A percentile compares a stretch with the other conserved stretches of the same genome.
Conservation (phyloP, 2,888 invertebrate species). For the Alsophila aescularia region DNA sequence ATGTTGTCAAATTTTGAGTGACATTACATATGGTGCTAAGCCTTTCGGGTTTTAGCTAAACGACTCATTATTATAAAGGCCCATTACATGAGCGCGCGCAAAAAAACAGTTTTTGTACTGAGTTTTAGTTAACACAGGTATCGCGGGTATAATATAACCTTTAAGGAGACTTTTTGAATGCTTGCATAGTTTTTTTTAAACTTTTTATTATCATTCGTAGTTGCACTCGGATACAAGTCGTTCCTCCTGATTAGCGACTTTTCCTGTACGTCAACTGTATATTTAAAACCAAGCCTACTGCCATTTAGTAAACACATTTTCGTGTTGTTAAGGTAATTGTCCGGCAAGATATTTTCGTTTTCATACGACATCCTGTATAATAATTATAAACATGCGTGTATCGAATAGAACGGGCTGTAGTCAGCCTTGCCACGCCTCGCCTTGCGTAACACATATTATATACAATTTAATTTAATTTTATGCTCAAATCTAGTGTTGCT, state of each 20-base stretch:
- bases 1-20: too few species aligned
- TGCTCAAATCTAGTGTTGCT: conserved; percentile 25
- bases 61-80: too few species aligned
- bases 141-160: too few species aligned
- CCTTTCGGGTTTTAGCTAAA: too few species aligned
- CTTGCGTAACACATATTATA: conserved; percentile 36
- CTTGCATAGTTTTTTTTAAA: too few species aligned
- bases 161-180: too few species aligned
- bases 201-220: too few species aligned
- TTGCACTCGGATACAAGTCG: too few species aligned
- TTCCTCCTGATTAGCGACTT: neutral
- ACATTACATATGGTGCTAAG: too few species aligned
- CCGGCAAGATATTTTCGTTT: conserved; percentile 16
- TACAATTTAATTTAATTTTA: conserved; percentile 28
- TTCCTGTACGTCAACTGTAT: conserved; percentile 8
- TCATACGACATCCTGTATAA: conserved; percentile 13
- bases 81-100: too few species aligned
- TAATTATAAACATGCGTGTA: conserved; percentile 3
- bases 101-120: too few species aligned
- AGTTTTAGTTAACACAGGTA: too few species aligned
- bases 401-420: conserved; percentile 34
- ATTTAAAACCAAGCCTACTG: conserved; percentile 10
- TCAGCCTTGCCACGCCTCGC: conserved; percentile 53
- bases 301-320: conserved; percentile 5
- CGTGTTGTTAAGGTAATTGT: conserved; percentile 14